Conservation (phyloP, 2,888 invertebrate genomes). For the Rhagophthalmus giganteus region DNA sequence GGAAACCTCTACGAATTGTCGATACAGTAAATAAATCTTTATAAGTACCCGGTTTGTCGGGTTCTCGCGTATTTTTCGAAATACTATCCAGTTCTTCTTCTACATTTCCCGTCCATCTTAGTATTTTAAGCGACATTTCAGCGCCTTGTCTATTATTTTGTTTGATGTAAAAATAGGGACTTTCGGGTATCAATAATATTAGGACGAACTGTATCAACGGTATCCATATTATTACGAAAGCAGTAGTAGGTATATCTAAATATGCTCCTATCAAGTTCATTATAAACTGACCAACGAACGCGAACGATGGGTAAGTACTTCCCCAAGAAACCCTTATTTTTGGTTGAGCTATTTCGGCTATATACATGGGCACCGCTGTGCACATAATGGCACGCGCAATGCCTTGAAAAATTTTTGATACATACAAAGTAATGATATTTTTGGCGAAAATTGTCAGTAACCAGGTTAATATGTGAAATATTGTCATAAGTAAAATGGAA, state of each 20-base stretch:
- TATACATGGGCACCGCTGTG: constrained; percentile 42
- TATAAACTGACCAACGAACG: constrained; percentile 41
- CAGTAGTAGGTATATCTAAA: constrained; percentile 58
- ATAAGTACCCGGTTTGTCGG: no score
- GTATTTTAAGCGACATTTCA: constrained; percentile 35
- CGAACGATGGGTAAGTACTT: constrained; percentile 38
- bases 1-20: no score
- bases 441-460: constrained; percentile 38
- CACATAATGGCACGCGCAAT: constrained; percentile 42
- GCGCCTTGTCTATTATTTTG: constrained; percentile 41
- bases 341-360: constrained; percentile 45
- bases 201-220: constrained; percentile 61
- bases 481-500: constrained; percentile 40
- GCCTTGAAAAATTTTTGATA: constrained; percentile 41
- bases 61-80: no score
- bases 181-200: constrained; percentile 66
- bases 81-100: constrained; percentile 39
- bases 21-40: no score
- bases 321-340: constrained; percentile 46
- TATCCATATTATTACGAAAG: constrained; percentile 61
- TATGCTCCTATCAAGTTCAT: constrained; percentile 61
- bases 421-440: constrained; percentile 42
- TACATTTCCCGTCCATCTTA: constrained; percentile 39
- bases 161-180: constrained; percentile 44
- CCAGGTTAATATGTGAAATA: constrained; percentile 43